Evolutionary conservation across 2,888 invertebrate genomes (phyloP).

Genomic region (Eledona agricola): DNA sequence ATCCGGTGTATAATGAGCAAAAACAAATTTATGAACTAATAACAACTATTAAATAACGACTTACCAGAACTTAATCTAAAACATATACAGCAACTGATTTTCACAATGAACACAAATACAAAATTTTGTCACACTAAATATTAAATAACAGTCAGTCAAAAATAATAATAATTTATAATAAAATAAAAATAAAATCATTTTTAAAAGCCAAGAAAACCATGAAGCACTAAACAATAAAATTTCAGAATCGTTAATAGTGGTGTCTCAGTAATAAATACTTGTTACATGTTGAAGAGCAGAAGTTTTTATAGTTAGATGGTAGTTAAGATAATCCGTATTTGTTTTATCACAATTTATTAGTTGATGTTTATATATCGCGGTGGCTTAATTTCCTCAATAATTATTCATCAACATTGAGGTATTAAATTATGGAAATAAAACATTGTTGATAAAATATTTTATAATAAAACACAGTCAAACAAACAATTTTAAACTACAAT

Average conservation of each 20-base stretch:
- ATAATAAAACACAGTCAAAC: constrained; percentile 21
- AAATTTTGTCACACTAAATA: constrained; percentile 19
- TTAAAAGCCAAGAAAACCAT: too few relatives aligned
- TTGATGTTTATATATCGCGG: constrained; percentile 41
- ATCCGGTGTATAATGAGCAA: too few relatives aligned
- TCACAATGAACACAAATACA: constrained; percentile 18
- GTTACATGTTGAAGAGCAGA: constrained; percentile 3
- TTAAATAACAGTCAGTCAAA: constrained; percentile 26
- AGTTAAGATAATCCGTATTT: constrained; percentile 34
- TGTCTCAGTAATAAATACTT: constrained; percentile 1
- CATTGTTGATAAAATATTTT: constrained; percentile 22
- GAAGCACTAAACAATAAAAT: too few relatives aligned
- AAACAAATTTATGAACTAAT: constrained; percentile 19
- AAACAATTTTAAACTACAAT: constrained; percentile 18
- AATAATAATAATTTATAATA: constrained; percentile 18
- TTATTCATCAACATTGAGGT: constrained; percentile 17
- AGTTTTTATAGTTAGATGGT: constrained; percentile 1
- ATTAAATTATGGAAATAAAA: constrained; percentile 23
- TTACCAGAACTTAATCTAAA: constrained; percentile 28
- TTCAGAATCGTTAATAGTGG: constrained; percentile 6
- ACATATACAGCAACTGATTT: constrained; percentile 18
- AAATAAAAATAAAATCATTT: too few relatives aligned
- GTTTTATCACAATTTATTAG: constrained; percentile 46
- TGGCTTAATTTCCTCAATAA: constrained; percentile 27
- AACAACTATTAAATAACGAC: constrained; percentile 22